Base-by-base conservation (phyloP, 2,888 invertebrate species). In the Cyclophora albipunctata region DNA sequence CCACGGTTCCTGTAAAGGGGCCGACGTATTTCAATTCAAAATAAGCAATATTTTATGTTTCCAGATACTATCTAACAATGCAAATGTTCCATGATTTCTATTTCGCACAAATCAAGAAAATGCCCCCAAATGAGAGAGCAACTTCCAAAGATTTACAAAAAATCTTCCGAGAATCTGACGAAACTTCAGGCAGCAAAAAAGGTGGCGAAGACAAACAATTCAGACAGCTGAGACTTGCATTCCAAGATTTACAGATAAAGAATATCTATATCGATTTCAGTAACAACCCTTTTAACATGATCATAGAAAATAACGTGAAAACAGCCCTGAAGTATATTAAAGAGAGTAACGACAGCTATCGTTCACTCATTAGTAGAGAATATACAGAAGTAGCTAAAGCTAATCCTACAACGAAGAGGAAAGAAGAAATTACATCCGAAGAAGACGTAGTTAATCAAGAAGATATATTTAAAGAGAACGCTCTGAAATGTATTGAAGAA, bases 81-180 rank as follows among this genome's bases (percentile, higher is more conserved):
- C 88, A 90, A 78, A 65, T 78, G n/a, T 67, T 90, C 2, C 83
- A 83, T 47, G 89, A 90, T 56, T 89, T 89, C 59, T 82, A 84
- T 50, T 79, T 75, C 46, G 60, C 88, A 7, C 78, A 83, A 71
- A 75, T 90, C 42, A 88, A 81, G 59, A 67, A 63, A 48, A 63
- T 76, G 55, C 85, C 84, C 34, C 61, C 84, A 35, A 75, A 53
- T 42, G 85, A 88, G 7, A 74, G 81, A 63, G 55, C 84, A 5
- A 35, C 58, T 2, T 80, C 84, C 3, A 86, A 83, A 64, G 87
- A 87, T 43, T 71, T 88, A 42, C 71, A 61, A 5, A 87, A 81
- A 66, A 74, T 88, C 62, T 66, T 49, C 6, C 78, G 66, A 59
- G 84, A 87, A 46, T 51, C 66, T 7, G 84, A 83, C 40, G 84